Evolutionary conservation across 2,113 vertebrate species (phyloP), one percentile per base, ranked within the genome.

Genomic region (Chitala chitala): DNA sequence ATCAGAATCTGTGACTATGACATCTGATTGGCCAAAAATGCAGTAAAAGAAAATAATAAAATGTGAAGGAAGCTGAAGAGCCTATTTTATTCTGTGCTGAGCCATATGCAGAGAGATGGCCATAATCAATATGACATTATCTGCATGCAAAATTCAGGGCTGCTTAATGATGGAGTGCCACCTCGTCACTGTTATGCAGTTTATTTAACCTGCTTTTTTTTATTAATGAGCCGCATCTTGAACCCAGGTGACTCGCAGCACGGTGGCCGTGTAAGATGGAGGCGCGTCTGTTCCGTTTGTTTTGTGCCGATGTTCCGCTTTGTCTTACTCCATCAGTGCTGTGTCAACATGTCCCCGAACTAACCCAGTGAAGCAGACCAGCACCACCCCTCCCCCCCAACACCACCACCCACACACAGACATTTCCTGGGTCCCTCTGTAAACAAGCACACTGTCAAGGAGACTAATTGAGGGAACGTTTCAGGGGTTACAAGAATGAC

Each of bases 41-140:
- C 51, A 46, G 71, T 38, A 8, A 48, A 73, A 64, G 3, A 40
- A 36, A 31, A n/a, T n/a, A n/a, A n/a, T n/a, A n/a, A n/a, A n/a
- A n/a, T n/a, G n/a, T n/a, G n/a, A n/a, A n/a, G n/a, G n/a, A n/a
- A n/a, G n/a, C n/a, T n/a, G n/a, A n/a, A n/a, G n/a, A n/a, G n/a
- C n/a, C n/a, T n/a, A n/a, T n/a, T n/a, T n/a, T n/a, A n/a, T n/a
- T n/a, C 24, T 65, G 40, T 56, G 22, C n/a, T n/a, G 10, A 54
- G 24, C 38, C 40, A 6, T 26, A 40, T 56, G 40, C n/a, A n/a
- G n/a, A 48, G 17, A 40, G 36, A 15, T 20, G 9, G 36, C 12
- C 3, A n/a, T 71, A 56, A 63, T 73, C 71, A 36, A 63, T 73
- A 50, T n/a, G 55, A 24, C 56, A 61, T 73, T 59, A 63, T 63